Evolutionary conservation across 2,888 invertebrate genomes (phyloP).

Genomic region (Sminthurinus aureus): DNA sequence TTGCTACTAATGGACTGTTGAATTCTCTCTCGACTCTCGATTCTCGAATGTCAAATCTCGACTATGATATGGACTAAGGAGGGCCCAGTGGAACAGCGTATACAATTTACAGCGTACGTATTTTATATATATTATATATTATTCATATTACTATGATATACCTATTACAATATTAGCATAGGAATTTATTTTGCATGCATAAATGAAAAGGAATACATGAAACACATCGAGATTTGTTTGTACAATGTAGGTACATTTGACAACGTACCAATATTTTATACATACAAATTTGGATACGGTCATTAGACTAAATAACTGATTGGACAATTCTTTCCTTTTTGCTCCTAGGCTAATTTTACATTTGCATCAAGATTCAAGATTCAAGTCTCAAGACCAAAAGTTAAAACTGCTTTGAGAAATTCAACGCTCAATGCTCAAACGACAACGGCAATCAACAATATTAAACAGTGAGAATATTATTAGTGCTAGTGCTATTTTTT

Average conservation of each 20-base stretch:
- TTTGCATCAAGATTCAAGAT: not conserved
- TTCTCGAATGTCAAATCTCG: no score
- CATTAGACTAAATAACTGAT: conserved; percentile 4
- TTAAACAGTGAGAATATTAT: not conserved
- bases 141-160: not conserved
- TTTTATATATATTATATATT: not conserved
- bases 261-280: not conserved
- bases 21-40: not conserved
- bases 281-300: not conserved
- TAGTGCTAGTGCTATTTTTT: not conserved
- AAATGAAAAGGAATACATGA: not conserved
- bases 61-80: no score
- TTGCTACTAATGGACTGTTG: not conserved
- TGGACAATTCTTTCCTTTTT: conserved; percentile 6
- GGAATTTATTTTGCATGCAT: not conserved
- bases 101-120: not conserved
- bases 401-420: no score
- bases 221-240: no score
- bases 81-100: no score
- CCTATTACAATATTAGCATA: not conserved
- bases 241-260: not conserved
- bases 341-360: conserved; percentile 8
- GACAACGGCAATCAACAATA: not conserved
- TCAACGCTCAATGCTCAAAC: not conserved
- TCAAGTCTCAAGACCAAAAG: not conserved